These are phyloP conservation scores for Zaprionus taronus DNA, from an alignment of 1,140 invertebrate genomes.

Conservation along the genomic window DNA sequence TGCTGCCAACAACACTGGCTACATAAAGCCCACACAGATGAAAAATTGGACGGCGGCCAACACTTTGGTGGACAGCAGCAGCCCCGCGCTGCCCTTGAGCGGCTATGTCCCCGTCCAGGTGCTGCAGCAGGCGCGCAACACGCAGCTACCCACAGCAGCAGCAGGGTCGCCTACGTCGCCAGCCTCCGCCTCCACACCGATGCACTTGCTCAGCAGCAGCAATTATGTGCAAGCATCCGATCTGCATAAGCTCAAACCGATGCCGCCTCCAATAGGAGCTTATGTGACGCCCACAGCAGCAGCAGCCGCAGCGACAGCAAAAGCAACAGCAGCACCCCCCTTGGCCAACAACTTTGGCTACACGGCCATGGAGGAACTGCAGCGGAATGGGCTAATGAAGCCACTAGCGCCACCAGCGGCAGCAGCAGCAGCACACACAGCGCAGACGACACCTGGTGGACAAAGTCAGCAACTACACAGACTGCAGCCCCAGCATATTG, in stretches of 20 bases:
- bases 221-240: constrained; percentile 70
- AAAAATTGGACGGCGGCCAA: constrained; percentile 57
- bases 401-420: constrained; percentile 21
- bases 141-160: neutral
- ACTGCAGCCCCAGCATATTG: constrained; percentile 54
- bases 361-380: constrained; percentile 71
- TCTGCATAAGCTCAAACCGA: constrained; percentile 62
- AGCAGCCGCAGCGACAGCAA: neutral
- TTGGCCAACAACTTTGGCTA: constrained; percentile 52
- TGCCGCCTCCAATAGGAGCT: constrained; percentile 16
- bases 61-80: constrained; percentile 28
- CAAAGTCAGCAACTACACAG: constrained; percentile 2
- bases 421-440: constrained; percentile 2
- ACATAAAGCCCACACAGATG: constrained; percentile 71
- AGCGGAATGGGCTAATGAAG: constrained; percentile 60
- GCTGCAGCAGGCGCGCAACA: constrained; percentile 26
- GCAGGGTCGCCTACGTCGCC: constrained; percentile 4
- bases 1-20: constrained; percentile 31
- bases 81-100: constrained; percentile 38
- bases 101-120: constrained; percentile 69
- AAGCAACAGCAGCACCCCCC: neutral
- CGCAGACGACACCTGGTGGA: constrained; percentile 7
- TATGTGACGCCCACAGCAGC: neutral
- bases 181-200: constrained; percentile 15
- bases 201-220: constrained; percentile 58